Conservation (phyloP, 2,113 vertebrate genomes). For the Rhodinocichla rosea region DNA sequence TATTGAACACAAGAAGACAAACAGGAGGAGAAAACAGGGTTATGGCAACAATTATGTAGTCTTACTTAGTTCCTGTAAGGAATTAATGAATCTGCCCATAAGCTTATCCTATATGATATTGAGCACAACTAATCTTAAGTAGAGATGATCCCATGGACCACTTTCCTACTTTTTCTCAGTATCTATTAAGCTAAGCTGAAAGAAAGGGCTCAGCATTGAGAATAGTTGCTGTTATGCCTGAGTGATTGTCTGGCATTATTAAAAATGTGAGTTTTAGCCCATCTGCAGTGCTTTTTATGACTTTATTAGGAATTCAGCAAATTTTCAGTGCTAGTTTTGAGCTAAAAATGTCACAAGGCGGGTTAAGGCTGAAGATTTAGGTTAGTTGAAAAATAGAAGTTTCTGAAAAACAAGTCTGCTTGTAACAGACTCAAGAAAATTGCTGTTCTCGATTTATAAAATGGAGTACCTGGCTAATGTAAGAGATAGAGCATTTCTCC, state of each 20-base stretch:
- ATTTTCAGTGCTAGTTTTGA: not conserved
- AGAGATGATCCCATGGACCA: not conserved
- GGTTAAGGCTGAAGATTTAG: not conserved
- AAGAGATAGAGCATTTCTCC: not conserved
- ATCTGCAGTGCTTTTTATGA: not conserved
- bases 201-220: not conserved
- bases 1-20: not conserved
- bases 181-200: not conserved
- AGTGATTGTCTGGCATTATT: not conserved
- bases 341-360: not conserved
- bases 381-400: not conserved
- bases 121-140: not conserved
- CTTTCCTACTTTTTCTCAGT: not conserved
- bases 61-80: not conserved
- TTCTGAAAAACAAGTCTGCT: not conserved
- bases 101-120: not conserved
- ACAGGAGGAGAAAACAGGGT: not conserved
- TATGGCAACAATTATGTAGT: not conserved
- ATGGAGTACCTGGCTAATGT: not conserved
- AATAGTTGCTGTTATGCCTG: not conserved
- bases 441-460: not conserved
- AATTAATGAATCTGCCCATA: not conserved
- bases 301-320: not conserved
- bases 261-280: not conserved
- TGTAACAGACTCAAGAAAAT: not conserved